Percentiles rank a stretch among this genome's conserved stretches.
phyloP scores from a whole-genome alignment of 1,140 invertebrate species.

The Drosophila kurseongensis region DNA sequence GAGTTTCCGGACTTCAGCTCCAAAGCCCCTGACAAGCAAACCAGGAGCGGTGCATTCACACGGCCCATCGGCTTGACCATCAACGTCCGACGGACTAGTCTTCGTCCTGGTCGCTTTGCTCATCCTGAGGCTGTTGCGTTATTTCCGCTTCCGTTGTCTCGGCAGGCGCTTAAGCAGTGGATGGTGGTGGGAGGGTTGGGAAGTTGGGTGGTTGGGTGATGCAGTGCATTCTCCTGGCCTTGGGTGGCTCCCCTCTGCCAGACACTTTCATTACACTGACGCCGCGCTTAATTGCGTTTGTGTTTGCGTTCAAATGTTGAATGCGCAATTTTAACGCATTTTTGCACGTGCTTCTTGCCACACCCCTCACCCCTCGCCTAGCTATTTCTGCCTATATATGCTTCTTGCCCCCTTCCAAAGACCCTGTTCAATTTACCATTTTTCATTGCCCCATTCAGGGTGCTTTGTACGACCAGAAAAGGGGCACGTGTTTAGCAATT shows the following conservation, averaged over 20 bases:
- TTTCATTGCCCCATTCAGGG: constrained; percentile 69
- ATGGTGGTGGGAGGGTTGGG: constrained; percentile 1
- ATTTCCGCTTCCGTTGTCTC: constrained; percentile 72
- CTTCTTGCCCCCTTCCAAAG: background rate
- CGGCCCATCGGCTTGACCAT: constrained; percentile 55
- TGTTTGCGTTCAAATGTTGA: constrained; percentile 71
- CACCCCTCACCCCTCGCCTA: constrained; percentile 1
- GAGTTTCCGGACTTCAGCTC: background rate
- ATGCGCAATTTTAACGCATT: constrained; percentile 75
- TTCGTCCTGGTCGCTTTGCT: constrained; percentile 15
- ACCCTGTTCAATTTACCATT: constrained; percentile 65
- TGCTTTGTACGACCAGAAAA: constrained; percentile 38
- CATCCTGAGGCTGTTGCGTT: constrained; percentile 63
- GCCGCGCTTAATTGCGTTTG: constrained; percentile 80
- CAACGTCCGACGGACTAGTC: constrained; percentile 29
- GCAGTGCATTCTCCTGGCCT: constrained; percentile 4
- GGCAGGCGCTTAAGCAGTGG: constrained; percentile 51
- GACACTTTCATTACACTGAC: constrained; percentile 69
- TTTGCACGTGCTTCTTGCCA: constrained; percentile 70
- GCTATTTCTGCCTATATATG: constrained; percentile 4
- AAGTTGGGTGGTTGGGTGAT: constrained; percentile 7
- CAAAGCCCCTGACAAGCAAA: constrained; percentile 14
- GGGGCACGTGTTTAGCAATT: constrained; percentile 73
- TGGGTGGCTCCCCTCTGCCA: constrained; percentile 13
- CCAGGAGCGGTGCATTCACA: constrained; percentile 53